Evolutionary conservation across 2,113 vertebrate species (phyloP).

Genomic region (Genyomyrus donnyi): DNA sequence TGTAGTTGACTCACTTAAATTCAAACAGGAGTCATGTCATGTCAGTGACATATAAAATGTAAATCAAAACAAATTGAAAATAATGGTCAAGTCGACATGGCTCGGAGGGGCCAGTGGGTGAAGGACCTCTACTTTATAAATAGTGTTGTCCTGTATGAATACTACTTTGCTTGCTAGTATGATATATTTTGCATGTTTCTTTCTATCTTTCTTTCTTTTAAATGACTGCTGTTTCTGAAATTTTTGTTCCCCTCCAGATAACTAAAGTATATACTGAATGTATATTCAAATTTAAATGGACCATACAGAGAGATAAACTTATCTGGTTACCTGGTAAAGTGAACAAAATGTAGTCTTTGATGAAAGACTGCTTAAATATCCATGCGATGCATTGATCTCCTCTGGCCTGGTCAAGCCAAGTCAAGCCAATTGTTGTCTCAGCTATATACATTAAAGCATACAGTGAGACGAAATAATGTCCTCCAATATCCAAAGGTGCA

Average conservation of each 20-base stretch:
- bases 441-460: no score
- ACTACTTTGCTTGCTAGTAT: neutral
- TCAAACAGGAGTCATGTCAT: neutral
- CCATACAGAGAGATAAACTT: neutral
- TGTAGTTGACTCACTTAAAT: neutral
- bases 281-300: neutral
- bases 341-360: neutral
- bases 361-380: neutral
- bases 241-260: neutral
- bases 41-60: neutral
- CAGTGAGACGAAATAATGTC: no score
- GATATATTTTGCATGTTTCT: neutral
- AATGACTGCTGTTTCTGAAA: neutral
- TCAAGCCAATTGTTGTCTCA: no score
- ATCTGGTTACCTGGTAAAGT: neutral
- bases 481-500: no score
- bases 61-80: neutral
- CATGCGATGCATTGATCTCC: neutral
- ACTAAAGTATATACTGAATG: neutral
- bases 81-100: neutral
- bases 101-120: neutral
- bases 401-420: neutral
- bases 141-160: neutral
- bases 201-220: neutral
- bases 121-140: neutral